A percentile compares a stretch with the other conserved stretches of the same genome.
Conservation (phyloP, 2,113 vertebrate species). For the Poeciliopsis turrubarensis region DNA sequence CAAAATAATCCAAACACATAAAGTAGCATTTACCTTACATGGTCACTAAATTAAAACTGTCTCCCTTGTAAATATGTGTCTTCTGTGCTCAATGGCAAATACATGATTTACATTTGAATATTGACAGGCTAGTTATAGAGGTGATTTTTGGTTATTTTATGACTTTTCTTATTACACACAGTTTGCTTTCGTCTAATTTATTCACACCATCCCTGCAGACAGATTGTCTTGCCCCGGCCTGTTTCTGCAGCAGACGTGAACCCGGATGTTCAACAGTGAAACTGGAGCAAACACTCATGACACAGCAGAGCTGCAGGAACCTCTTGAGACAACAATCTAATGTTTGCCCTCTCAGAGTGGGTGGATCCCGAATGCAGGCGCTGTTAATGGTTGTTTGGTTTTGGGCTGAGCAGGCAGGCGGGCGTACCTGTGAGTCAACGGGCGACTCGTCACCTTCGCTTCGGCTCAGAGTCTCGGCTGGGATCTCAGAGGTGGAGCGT, state of each 20-base stretch:
- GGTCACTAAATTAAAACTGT: too few relatives aligned
- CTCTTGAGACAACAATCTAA: constrained; percentile 16
- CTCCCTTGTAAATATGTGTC: too few relatives aligned
- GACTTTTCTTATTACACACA: too few relatives aligned
- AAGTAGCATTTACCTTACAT: too few relatives aligned
- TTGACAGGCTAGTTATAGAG: too few relatives aligned
- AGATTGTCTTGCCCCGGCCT: background rate
- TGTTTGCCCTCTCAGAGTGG: constrained; percentile 17
- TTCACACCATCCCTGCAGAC: background rate
- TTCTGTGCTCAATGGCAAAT: too few relatives aligned
- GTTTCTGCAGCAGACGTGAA: constrained; percentile 3
- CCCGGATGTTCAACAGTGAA: background rate
- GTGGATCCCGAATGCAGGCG: background rate
- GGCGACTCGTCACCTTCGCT: constrained; percentile 8
- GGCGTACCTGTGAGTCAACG: constrained; percentile 43
- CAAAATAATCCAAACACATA: too few relatives aligned
- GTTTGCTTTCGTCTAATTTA: too few relatives aligned
- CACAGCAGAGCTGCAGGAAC: background rate
- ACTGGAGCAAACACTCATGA: background rate
- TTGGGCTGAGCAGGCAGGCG: background rate
- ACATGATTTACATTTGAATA: too few relatives aligned
- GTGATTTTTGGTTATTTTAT: too few relatives aligned
- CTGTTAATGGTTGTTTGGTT: constrained; percentile 6
- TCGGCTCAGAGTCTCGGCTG: constrained; percentile 56
- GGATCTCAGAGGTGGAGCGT: constrained; percentile 56